phyloP scores from a whole-genome alignment of 2,888 invertebrate genomes.

The Myathropa florea region DNA sequence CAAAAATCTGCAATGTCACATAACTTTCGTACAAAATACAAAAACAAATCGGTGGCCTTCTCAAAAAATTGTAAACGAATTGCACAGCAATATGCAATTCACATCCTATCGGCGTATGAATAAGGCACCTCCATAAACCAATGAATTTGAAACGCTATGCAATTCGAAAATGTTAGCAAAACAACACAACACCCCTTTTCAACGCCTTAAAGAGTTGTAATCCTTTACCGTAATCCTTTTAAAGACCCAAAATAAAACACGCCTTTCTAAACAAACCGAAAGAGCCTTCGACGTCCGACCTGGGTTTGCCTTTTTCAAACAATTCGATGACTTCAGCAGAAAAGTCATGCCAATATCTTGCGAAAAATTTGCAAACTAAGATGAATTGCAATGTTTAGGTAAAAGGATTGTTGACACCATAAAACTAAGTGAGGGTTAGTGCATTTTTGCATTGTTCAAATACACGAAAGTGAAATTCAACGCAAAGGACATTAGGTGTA shows the following conservation, averaged over 20 bases:
- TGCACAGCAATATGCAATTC: background rate
- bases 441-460: constrained; percentile 8
- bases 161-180: constrained; percentile 27
- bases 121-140: background rate
- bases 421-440: constrained; percentile 37
- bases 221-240: constrained; percentile 80
- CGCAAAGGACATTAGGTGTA: constrained; percentile 2
- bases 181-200: constrained; percentile 42
- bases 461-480: background rate
- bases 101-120: background rate
- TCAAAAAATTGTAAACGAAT: background rate
- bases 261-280: constrained; percentile 74
- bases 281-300: background rate
- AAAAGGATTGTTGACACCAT: constrained; percentile 35
- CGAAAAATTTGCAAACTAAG: constrained; percentile 55
- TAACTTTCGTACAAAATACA: background rate
- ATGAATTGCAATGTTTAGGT: background rate
- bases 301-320: background rate
- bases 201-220: constrained; percentile 74
- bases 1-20: background rate
- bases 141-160: background rate
- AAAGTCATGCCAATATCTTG: constrained; percentile 3
- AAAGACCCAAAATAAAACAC: constrained; percentile 79
- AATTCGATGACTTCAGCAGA: constrained; percentile 1
- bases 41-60: background rate